phyloP scores from a whole-genome alignment of 2,113 vertebrate species.

The Hippolais icterina region DNA sequence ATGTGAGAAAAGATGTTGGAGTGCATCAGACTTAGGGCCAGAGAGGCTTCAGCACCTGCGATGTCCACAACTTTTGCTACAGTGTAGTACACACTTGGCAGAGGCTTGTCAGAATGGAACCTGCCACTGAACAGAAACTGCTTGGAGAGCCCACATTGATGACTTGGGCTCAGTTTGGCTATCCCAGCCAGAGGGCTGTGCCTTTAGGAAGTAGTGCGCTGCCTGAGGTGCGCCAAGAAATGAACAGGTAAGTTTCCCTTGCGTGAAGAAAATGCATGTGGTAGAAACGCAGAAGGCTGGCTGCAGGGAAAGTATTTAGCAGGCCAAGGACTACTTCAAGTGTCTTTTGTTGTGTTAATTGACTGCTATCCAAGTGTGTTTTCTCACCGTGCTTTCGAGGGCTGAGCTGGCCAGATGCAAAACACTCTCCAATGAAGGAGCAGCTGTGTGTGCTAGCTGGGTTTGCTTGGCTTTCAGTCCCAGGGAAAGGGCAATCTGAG shows the following conservation, averaged over 20 bases:
- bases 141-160: neutral
- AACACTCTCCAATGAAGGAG: neutral
- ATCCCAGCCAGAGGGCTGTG: neutral
- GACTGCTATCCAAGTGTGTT: neutral
- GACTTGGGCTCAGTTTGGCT: neutral
- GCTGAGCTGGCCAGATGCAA: neutral
- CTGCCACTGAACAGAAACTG: neutral
- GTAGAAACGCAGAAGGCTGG: neutral
- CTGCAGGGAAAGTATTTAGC: neutral
- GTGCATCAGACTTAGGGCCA: neutral
- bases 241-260: neutral
- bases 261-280: neutral
- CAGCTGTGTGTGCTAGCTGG: slow-evolving; percentile 32
- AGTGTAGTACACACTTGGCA: neutral
- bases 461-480: neutral
- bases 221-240: neutral
- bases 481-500: neutral
- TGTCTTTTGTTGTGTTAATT: neutral
- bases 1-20: neutral
- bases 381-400: slow-evolving; percentile 1
- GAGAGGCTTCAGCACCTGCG: neutral
- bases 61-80: neutral
- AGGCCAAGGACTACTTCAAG: neutral
- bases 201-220: neutral
- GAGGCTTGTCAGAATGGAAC: neutral